A percentile compares a stretch with the other conserved stretches of the same genome.
Evolutionary conservation across 2,797 vertebrate species (phyloP).

Genomic region (Acropternis orthonyx): DNA sequence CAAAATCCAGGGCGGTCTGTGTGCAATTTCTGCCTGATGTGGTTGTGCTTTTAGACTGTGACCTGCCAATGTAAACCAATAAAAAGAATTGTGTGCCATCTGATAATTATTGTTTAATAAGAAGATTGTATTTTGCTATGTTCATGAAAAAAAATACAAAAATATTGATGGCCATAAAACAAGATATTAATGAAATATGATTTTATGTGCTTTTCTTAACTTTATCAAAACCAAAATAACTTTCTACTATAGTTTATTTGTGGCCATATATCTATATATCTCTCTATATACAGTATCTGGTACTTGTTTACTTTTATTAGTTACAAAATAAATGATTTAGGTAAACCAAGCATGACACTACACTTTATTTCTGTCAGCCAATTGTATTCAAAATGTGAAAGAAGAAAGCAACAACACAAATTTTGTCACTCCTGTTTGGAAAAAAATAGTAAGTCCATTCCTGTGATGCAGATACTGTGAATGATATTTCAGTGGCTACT

Average conservation of each 20-base stretch:
- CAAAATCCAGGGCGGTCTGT: constrained; percentile 69
- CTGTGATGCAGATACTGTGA: constrained; percentile 34
- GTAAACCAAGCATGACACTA: constrained; percentile 60
- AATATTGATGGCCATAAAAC: constrained; percentile 58
- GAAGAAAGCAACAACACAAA: neutral
- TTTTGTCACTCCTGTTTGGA: neutral
- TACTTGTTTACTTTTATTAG: constrained; percentile 68
- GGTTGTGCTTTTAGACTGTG: constrained; percentile 71
- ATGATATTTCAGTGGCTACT: constrained; percentile 37
- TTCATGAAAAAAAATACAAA: constrained; percentile 56
- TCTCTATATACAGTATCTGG: constrained; percentile 51
- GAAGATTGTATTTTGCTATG: constrained; percentile 70
- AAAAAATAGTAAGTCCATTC: neutral
- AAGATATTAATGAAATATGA: constrained; percentile 49
- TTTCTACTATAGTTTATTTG: constrained; percentile 56
- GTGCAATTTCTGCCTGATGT: constrained; percentile 70
- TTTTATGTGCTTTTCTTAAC: constrained; percentile 66
- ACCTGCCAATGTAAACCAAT: constrained; percentile 71
- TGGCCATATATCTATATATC: constrained; percentile 51
- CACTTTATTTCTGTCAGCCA: constrained; percentile 58
- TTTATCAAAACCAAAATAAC: constrained; percentile 64
- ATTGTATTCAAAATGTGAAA: constrained; percentile 22
- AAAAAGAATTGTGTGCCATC: constrained; percentile 73
- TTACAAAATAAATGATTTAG: constrained; percentile 68
- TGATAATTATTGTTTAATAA: constrained; percentile 73